A percentile compares a stretch with the other conserved stretches of the same genome.
These are phyloP conservation scores for Parambassis ranga DNA, from an alignment of 2,797 vertebrate genomes.

Conservation along the genomic window DNA sequence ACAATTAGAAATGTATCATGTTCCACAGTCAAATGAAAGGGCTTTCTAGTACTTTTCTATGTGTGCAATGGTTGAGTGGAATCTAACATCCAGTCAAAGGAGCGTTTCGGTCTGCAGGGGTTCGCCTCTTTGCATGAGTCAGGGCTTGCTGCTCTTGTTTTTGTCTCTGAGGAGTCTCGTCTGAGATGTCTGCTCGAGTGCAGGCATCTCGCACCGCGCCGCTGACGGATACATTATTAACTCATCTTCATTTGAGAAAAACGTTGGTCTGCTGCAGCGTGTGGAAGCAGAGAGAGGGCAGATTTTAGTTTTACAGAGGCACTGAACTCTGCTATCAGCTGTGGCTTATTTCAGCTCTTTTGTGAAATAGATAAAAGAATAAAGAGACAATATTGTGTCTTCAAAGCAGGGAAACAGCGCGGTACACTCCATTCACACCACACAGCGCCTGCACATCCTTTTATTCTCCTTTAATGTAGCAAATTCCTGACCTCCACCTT, in stretches of 20 bases:
- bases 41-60: slow-evolving; percentile 21
- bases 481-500: slow-evolving; percentile 33
- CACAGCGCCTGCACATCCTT: slow-evolving; percentile 5
- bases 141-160: slow-evolving; percentile 12
- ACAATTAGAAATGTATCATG: neutral
- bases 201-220: slow-evolving; percentile 4
- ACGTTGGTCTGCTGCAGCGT: slow-evolving; percentile 26
- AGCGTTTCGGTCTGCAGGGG: neutral
- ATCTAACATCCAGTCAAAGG: slow-evolving; percentile 11
- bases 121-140: slow-evolving; percentile 3
- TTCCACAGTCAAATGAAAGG: too few relatives aligned
- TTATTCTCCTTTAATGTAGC: slow-evolving; percentile 24
- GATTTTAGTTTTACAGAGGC: neutral
- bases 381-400: slow-evolving; percentile 8
- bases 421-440: neutral
- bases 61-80: slow-evolving; percentile 22
- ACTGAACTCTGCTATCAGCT: neutral
- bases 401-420: slow-evolving; percentile 1
- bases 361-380: slow-evolving; percentile 18
- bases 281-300: slow-evolving; percentile 2
- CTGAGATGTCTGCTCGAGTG: slow-evolving; percentile 17
- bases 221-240: slow-evolving; percentile 64
- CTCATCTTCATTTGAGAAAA: slow-evolving; percentile 23
- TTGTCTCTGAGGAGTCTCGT: slow-evolving; percentile 30
- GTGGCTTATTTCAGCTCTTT: slow-evolving; percentile 16